Evolutionary conservation across 2,113 vertebrate species (phyloP), one percentile per base, ranked within the genome.

Genomic region (Leucosticte australis): DNA sequence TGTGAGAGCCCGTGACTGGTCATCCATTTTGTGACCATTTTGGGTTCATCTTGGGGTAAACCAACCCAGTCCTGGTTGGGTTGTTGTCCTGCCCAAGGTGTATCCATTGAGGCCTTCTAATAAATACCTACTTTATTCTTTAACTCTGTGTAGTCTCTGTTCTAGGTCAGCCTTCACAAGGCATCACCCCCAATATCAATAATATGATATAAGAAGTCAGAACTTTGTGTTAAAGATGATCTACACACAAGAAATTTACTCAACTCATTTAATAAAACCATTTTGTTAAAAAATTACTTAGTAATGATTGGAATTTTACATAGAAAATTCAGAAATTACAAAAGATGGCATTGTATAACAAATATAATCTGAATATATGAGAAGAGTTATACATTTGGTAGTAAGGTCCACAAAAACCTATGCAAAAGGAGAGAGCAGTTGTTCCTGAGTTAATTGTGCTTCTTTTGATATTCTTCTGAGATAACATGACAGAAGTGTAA

Each of bases 331-430:
- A 94, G 83, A 82, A 97, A 75, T 87, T 97, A 97, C 73, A 77
- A 97, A 97, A 95, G 89, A 94, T 94, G 93, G 74, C 83, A 94
- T 95, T 94, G 89, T 85, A 74, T 95, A 96, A 97, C 93, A 97
- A 96, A 97, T 95, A 88, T 28, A 96, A 95, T 67, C 68, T 68
- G 46, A 91, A 79, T 77, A 95, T 79, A 52, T 47, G 76, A 73
- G 57, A 83, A 95, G 20, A 86, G 57, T 87, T 69, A 83, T 16
- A 70, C 53, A 75, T 69, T 53, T 80, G 81, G 63, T 67, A 71
- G 50, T 57, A 57, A 87, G 46, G 26, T 75, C 39, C 70, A 75
- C 37, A 91, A 83, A 91, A 93, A 70, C 11, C 16, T 89, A 80
- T 9, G 56, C 83, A 82, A 83, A 84, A 85, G 76, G 73, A 44